Percentiles rank a stretch among this genome's conserved stretches.
Conservation (phyloP, 2,113 vertebrate species). For the Chaetura pelagica region DNA sequence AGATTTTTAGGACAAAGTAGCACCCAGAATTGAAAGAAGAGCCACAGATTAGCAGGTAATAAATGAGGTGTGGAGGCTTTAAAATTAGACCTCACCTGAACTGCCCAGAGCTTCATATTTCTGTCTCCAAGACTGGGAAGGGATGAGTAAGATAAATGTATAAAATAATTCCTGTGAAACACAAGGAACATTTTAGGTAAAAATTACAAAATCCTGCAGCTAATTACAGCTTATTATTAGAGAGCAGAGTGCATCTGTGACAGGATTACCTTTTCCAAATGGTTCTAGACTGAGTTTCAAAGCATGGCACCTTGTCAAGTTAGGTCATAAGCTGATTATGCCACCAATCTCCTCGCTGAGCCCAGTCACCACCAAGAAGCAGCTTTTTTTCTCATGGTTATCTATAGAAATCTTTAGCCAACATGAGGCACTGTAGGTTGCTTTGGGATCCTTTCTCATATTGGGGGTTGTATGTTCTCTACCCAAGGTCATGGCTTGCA, state of each 20-base stretch:
- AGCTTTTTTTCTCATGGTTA: not conserved
- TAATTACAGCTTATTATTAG: not conserved
- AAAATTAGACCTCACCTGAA: not conserved
- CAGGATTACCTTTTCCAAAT: not conserved
- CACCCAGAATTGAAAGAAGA: not conserved
- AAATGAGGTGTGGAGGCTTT: not conserved
- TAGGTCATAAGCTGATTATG: constrained; percentile 28
- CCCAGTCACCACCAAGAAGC: not conserved
- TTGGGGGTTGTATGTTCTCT: not conserved
- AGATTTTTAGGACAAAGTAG: not conserved
- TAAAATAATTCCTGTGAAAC: not conserved
- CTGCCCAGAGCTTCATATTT: not conserved
- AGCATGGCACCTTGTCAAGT: constrained; percentile 9
- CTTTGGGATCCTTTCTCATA: not conserved
- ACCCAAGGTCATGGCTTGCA: not conserved
- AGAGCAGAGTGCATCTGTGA: not conserved
- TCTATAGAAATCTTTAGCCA: not conserved
- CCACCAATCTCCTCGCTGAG: not conserved
- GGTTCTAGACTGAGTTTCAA: constrained; percentile 36
- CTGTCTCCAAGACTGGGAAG: not conserved
- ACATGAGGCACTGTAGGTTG: not conserved
- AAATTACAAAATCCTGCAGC: not conserved
- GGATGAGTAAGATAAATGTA: not conserved
- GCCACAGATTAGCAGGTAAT: not conserved
- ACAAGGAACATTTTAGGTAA: not conserved